Evolutionary conservation across 1,140 invertebrate species (phyloP).

Genomic region (Spodoptera litura): DNA sequence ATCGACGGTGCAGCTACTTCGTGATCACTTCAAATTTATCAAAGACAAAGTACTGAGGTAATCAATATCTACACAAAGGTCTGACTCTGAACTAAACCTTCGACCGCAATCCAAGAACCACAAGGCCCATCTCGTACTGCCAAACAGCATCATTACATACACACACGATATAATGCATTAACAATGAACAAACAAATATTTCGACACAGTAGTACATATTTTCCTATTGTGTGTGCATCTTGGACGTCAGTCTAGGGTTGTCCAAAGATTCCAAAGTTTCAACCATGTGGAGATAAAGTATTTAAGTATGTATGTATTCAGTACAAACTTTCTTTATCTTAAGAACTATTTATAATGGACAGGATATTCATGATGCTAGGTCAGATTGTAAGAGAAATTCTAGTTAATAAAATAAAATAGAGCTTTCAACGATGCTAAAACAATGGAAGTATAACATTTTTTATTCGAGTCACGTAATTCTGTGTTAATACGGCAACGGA

Average conservation of each 20-base stretch:
- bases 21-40: no score
- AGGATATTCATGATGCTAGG: no score
- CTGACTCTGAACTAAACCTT: neutral
- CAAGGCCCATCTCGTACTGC: constrained; percentile 3
- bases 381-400: no score
- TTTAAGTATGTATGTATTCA: no score
- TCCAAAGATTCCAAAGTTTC: neutral
- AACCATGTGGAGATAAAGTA: no score
- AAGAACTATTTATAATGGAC: no score
- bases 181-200: constrained; percentile 33
- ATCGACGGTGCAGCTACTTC: neutral
- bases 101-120: neutral
- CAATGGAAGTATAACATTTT: no score
- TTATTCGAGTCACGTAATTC: no score
- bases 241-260: constrained; percentile 32
- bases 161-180: constrained; percentile 23
- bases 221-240: constrained; percentile 39
- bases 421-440: neutral
- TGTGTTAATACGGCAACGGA: no score
- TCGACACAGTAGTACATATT: constrained; percentile 41
- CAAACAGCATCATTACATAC: constrained; percentile 23
- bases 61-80: neutral
- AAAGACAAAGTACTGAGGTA: neutral
- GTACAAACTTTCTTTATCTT: no score
- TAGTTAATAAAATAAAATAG: no score